phyloP scores from a whole-genome alignment of 2,888 invertebrate genomes.

The Eudemis profundana region DNA sequence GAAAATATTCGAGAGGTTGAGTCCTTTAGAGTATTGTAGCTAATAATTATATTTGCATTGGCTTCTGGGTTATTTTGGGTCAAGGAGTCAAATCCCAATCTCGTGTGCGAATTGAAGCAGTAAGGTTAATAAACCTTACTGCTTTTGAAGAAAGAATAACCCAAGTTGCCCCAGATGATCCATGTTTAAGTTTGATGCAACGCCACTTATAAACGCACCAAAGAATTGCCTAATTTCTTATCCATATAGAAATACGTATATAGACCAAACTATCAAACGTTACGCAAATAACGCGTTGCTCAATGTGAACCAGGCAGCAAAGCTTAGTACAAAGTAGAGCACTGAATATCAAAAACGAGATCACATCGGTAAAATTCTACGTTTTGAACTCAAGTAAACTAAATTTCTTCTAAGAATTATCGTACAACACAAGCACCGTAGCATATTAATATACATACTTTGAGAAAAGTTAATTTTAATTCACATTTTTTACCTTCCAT shows the following conservation, averaged over 20 bases:
- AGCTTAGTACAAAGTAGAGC: too few species aligned
- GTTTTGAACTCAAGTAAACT: background rate
- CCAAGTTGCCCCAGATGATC: too few species aligned
- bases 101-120: background rate
- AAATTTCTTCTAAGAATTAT: background rate
- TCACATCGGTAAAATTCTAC: background rate
- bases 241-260: too few species aligned
- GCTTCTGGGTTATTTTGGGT: background rate
- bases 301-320: too few species aligned
- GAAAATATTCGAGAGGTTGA: conserved; percentile 22
- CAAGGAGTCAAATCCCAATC: background rate
- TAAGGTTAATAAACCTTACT: too few species aligned
- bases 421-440: background rate
- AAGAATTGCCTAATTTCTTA: too few species aligned
- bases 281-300: too few species aligned
- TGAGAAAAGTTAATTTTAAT: background rate
- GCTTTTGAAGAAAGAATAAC: too few species aligned
- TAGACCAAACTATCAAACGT: too few species aligned
- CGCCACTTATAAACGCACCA: too few species aligned
- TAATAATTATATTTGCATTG: conserved; percentile 26
- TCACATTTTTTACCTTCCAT: background rate
- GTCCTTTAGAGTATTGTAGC: conserved; percentile 5
- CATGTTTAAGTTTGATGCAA: too few species aligned
- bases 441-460: background rate
- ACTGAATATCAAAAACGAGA: background rate